Percentiles rank a stretch among this genome's conserved stretches.
Evolutionary conservation across 2,113 vertebrate species (phyloP).

Genomic region (Daubentonia madagascariensis): DNA sequence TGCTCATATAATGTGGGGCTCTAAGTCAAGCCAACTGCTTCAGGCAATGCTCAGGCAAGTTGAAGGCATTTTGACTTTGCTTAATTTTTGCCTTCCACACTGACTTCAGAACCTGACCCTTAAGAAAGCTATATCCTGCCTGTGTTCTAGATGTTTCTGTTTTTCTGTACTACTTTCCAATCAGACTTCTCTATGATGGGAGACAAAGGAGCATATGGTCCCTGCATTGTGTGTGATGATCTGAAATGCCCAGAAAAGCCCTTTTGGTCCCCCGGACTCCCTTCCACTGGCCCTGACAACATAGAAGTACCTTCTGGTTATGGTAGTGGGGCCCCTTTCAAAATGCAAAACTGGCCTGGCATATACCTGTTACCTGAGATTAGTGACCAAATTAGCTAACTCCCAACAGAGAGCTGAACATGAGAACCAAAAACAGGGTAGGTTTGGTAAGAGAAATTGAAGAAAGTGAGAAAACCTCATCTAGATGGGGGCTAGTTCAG

Average conservation of each 20-base stretch:
- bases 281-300: neutral
- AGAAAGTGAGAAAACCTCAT: neutral
- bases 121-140: neutral
- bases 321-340: neutral
- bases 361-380: neutral
- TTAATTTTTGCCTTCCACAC: neutral
- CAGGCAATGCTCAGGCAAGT: neutral
- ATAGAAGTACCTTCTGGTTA: neutral
- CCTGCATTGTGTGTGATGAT: too few species aligned
- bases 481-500: neutral
- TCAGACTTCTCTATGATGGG: neutral
- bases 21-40: neutral
- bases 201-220: too few species aligned
- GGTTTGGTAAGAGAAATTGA: neutral
- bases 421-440: neutral
- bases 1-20: fast-evolving
- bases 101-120: neutral
- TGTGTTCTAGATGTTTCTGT: neutral
- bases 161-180: neutral
- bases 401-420: neutral
- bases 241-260: neutral
- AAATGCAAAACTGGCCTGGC: neutral
- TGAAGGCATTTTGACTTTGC: neutral
- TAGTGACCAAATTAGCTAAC: neutral
- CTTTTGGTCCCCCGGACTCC: neutral